phyloP scores from a whole-genome alignment of 92 coral and sea anemone species.

The Virgularia gustaviana region DNA sequence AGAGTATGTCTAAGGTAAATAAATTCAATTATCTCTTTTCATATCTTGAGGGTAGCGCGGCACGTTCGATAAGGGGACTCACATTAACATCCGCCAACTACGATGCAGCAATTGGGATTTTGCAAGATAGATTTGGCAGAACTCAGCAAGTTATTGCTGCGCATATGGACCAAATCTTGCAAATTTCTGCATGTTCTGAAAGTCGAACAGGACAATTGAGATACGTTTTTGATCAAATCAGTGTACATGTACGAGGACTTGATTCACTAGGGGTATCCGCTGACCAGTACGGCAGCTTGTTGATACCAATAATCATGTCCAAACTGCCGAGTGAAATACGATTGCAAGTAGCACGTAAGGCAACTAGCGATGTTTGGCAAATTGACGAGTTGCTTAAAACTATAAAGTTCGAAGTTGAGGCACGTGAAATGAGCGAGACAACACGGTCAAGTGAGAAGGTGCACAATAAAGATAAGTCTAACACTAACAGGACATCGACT shows the following conservation, averaged over 20 bases:
- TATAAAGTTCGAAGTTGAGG: constrained; percentile 15
- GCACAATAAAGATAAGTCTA: not conserved
- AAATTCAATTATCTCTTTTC: constrained; percentile 34
- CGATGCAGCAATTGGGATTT: constrained; percentile 12
- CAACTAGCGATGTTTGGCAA: constrained; percentile 3
- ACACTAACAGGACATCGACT: not conserved
- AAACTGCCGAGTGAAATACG: constrained; percentile 35
- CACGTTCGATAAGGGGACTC: constrained; percentile 31
- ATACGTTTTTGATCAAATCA: constrained; percentile 17
- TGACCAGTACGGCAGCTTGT: constrained; percentile 28
- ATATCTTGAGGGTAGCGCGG: constrained; percentile 31
- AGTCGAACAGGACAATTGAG: constrained; percentile 18
- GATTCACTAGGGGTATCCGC: constrained; percentile 33
- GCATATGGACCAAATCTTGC: constrained; percentile 35
- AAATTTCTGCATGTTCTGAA: constrained; percentile 12
- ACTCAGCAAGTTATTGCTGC: constrained; percentile 21
- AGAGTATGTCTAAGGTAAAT: constrained; percentile 28
- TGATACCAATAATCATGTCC: constrained; percentile 31
- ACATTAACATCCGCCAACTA: constrained; percentile 30
- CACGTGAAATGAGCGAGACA: constrained; percentile 11
- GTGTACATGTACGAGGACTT: constrained; percentile 28
- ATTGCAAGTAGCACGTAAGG: constrained; percentile 21
- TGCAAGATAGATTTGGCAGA: constrained; percentile 38
- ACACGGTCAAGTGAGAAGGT: constrained; percentile 1
- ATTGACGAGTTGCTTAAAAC: constrained; percentile 9